Evolutionary conservation across 2,888 invertebrate species (phyloP).

Genomic region (Stictocephala bisonia): DNA sequence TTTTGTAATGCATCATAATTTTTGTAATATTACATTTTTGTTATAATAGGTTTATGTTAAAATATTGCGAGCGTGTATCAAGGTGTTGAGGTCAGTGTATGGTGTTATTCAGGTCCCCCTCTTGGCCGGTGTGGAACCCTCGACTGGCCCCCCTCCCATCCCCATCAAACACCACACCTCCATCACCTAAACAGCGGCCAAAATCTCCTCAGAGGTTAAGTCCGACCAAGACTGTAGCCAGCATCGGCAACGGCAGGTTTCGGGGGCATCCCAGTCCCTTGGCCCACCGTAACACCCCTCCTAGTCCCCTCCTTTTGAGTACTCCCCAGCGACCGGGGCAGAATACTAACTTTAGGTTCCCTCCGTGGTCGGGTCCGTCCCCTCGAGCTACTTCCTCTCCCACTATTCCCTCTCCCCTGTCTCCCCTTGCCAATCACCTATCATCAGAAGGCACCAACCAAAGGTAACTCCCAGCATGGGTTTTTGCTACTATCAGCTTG

Average conservation of each 20-base stretch:
- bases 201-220: slow-evolving; percentile 48
- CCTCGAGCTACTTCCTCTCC: slow-evolving; percentile 66
- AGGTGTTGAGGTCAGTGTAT: too few relatives aligned
- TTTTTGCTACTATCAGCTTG: too few relatives aligned
- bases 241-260: slow-evolving; percentile 31
- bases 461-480: too few relatives aligned
- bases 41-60: too few relatives aligned
- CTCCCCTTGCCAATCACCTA: slow-evolving; percentile 63
- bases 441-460: slow-evolving; percentile 39
- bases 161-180: slow-evolving; percentile 51
- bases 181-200: slow-evolving; percentile 47
- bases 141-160: slow-evolving; percentile 64
- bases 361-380: slow-evolving; percentile 60
- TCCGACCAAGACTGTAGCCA: slow-evolving; percentile 41
- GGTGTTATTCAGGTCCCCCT: slow-evolving; percentile 67
- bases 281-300: slow-evolving; percentile 23
- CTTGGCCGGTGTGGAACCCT: slow-evolving; percentile 71
- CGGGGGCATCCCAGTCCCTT: slow-evolving; percentile 37
- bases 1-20: too few relatives aligned
- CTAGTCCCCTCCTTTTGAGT: slow-evolving; percentile 22
- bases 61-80: too few relatives aligned
- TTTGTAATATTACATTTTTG: too few relatives aligned
- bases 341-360: slow-evolving; percentile 57
- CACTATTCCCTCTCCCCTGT: slow-evolving; percentile 64
- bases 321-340: slow-evolving; percentile 42